Evolutionary conservation across 2,888 invertebrate species (phyloP), one percentile per base, ranked within the genome.

Genomic region (Melangyna quadrimaculata): DNA sequence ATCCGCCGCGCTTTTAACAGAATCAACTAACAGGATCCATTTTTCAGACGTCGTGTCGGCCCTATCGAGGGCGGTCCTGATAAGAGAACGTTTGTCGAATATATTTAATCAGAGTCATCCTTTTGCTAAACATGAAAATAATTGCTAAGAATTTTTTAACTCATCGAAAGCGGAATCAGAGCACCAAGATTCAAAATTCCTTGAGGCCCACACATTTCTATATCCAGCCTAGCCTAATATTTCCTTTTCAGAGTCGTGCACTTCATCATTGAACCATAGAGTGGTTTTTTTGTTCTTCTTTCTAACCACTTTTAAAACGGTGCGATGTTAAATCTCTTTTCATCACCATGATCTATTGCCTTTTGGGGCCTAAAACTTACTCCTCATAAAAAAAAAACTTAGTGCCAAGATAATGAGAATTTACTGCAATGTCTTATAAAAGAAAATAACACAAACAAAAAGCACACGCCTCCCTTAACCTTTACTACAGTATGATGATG

Each of bases 231-330:
- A 10, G 10, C 5, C 17, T 8, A 29, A 29, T 29, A 45, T 45
- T 22, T 32, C 37, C 14, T 22, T 32, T 10, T 17, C 29, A 43
- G 45, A 65, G 19, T 45, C 32, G 19, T 65, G 45, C 45, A 45
- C 65, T 65, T 65, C 65, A 65, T 12, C 65, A 45, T 65, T 65
- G 65, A 65, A 65, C 65, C 6, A 27, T 19, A 45, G 45, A n/a
- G n/a, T n/a, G n/a, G n/a, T n/a, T n/a, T n/a, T n/a, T n/a, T n/a
- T 29, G 12, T 29, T 22, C 40, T 6, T 45, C 10, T 55, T n/a
- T 24, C n/a, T 12, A 27, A 12, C 10, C 63, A 19, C 65, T 45
- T 32, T 29, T 12, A 19, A 65, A 32, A 65, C 4, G 65, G 45
- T 65, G 24, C 4, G 65, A 32, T 65, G 24, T 19, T 65, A 65